Conservation (phyloP, 2,113 vertebrate genomes). For the Aegotheles bennettii region DNA sequence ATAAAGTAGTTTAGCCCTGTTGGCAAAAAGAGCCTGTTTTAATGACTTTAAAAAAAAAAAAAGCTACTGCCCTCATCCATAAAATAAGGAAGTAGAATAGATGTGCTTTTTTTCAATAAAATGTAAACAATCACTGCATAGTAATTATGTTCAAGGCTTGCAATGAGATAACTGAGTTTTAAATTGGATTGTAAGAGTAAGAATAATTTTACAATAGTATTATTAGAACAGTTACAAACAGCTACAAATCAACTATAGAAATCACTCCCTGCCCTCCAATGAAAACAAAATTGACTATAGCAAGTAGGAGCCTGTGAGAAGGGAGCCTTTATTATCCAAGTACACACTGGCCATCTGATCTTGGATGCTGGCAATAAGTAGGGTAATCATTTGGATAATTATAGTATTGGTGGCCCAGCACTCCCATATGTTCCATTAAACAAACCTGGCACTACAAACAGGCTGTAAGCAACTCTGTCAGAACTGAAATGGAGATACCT, state of each 20-base stretch:
- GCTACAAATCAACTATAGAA: background rate
- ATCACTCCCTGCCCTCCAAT: background rate
- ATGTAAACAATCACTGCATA: background rate
- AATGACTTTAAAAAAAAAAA: accelerated
- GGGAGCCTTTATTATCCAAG: background rate
- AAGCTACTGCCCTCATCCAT: background rate
- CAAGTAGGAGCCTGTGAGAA: background rate
- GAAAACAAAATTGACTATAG: background rate
- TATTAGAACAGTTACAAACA: background rate
- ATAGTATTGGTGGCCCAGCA: background rate
- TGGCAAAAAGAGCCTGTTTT: background rate
- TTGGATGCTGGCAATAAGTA: background rate
- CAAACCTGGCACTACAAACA: background rate
- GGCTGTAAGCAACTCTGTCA: background rate
- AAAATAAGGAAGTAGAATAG: background rate
- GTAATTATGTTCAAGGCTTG: background rate
- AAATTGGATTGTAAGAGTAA: background rate
- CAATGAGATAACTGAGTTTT: background rate
- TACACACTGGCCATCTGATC: conserved; percentile 16
- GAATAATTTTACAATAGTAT: background rate
- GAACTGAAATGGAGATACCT: background rate
- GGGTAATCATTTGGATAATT: conserved; percentile 41
- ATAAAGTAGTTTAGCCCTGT: background rate
- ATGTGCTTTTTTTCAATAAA: background rate
- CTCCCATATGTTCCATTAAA: conserved; percentile 4